Percentiles rank a stretch among this genome's conserved stretches.
These are phyloP conservation scores for Platycercus adscitus DNA, from an alignment of 2,113 vertebrate genomes.

Conservation along the genomic window DNA sequence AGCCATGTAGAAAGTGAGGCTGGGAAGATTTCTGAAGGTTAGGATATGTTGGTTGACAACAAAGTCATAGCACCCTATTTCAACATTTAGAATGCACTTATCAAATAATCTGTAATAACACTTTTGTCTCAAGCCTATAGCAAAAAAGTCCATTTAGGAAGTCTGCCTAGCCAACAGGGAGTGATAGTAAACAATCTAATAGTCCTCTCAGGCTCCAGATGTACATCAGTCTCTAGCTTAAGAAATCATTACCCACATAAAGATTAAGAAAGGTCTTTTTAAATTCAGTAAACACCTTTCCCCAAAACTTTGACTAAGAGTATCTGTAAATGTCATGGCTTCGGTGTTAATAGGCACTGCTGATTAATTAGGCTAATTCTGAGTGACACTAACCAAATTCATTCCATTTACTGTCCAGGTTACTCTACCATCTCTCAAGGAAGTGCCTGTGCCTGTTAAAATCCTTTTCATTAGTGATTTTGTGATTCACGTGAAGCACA, in stretches of 20 bases:
- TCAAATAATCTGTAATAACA: background rate
- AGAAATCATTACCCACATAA: background rate
- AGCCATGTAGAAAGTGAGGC: background rate
- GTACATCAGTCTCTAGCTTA: background rate
- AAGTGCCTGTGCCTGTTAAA: background rate
- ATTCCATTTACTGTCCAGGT: background rate
- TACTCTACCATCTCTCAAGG: background rate
- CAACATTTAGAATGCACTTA: background rate
- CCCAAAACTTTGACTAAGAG: background rate
- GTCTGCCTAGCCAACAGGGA: background rate
- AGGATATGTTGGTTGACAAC: fast-evolving
- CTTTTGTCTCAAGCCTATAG: background rate
- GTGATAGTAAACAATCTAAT: background rate
- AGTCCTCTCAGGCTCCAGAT: background rate
- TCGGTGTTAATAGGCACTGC: background rate
- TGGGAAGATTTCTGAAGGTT: background rate
- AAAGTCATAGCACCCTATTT: background rate
- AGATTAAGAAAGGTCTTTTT: background rate
- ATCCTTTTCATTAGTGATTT: background rate
- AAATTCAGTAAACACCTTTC: background rate
- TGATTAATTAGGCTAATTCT: background rate
- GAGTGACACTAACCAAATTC: background rate
- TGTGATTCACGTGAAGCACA: background rate
- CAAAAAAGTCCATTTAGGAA: background rate
- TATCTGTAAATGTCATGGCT: background rate